phyloP scores from a whole-genome alignment of 2,113 vertebrate species.

The Sprattus sprattus region DNA sequence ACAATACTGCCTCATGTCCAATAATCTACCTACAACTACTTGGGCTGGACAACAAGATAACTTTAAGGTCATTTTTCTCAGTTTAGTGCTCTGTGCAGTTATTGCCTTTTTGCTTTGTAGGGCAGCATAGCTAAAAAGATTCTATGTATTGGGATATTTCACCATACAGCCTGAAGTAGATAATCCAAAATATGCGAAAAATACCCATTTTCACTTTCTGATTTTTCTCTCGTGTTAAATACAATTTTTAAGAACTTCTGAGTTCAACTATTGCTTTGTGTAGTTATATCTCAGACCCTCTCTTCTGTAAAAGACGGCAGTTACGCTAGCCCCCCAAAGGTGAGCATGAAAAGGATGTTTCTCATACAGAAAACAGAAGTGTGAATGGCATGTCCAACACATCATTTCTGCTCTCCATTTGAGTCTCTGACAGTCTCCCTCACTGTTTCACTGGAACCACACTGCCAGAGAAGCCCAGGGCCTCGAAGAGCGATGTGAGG shows the following conservation, averaged over 20 bases:
- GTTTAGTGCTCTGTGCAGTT: too few species aligned
- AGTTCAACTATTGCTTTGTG: background rate
- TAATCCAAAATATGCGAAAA: background rate
- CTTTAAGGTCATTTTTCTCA: too few species aligned
- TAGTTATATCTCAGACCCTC: background rate
- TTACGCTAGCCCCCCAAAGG: background rate
- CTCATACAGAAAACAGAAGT: background rate
- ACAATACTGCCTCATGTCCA: too few species aligned
- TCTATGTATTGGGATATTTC: background rate
- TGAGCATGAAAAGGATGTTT: background rate
- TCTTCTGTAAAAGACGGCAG: background rate
- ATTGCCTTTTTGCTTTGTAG: too few species aligned
- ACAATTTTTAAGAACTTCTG: background rate
- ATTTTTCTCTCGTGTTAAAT: background rate
- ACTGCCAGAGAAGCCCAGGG: background rate
- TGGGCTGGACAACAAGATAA: too few species aligned
- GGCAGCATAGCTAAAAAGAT: background rate
- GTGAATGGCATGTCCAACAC: background rate
- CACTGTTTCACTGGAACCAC: background rate
- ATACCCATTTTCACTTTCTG: background rate
- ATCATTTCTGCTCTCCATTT: background rate
- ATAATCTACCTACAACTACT: too few species aligned
- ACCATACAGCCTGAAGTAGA: background rate
- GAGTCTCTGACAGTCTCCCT: background rate
- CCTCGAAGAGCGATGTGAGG: background rate